Percentiles rank a stretch among this genome's conserved stretches.
Evolutionary conservation across 2,113 vertebrate genomes (phyloP).

Genomic region (Festucalex cinctus): DNA sequence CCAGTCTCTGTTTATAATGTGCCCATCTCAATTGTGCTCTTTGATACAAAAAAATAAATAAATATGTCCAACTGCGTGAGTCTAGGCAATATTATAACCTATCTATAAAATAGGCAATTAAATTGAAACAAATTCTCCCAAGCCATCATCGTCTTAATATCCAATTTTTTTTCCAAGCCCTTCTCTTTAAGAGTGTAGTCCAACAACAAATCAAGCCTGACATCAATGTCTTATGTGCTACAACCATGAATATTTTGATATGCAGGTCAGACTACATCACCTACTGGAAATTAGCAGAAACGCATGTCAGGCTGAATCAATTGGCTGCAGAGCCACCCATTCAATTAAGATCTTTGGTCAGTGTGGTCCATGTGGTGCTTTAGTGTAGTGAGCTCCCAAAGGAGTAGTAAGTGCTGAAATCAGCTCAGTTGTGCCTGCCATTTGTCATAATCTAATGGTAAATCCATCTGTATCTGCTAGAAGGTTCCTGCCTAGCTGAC

Average conservation of each 20-base stretch:
- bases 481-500: slow-evolving; percentile 33
- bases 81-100: neutral
- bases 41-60: slow-evolving; percentile 1
- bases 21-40: no score
- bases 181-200: slow-evolving; percentile 19
- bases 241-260: slow-evolving; percentile 50
- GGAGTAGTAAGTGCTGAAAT: slow-evolving; percentile 68
- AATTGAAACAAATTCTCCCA: neutral
- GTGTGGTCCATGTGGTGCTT: slow-evolving; percentile 36
- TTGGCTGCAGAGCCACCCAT: slow-evolving; percentile 49
- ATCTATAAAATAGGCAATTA: neutral
- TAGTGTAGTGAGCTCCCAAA: slow-evolving; percentile 51
- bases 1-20: no score
- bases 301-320: slow-evolving; percentile 64
- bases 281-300: slow-evolving; percentile 61
- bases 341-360: slow-evolving; percentile 57
- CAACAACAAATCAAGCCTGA: slow-evolving; percentile 60
- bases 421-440: slow-evolving; percentile 57
- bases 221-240: slow-evolving; percentile 32
- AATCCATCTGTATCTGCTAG: slow-evolving; percentile 63
- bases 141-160: slow-evolving; percentile 9
- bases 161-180: slow-evolving; percentile 36
- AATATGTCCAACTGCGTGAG: neutral
- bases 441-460: slow-evolving; percentile 72
- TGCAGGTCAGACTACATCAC: slow-evolving; percentile 60